Conservation (phyloP, 2,113 vertebrate genomes). For the Arizona elegans region DNA sequence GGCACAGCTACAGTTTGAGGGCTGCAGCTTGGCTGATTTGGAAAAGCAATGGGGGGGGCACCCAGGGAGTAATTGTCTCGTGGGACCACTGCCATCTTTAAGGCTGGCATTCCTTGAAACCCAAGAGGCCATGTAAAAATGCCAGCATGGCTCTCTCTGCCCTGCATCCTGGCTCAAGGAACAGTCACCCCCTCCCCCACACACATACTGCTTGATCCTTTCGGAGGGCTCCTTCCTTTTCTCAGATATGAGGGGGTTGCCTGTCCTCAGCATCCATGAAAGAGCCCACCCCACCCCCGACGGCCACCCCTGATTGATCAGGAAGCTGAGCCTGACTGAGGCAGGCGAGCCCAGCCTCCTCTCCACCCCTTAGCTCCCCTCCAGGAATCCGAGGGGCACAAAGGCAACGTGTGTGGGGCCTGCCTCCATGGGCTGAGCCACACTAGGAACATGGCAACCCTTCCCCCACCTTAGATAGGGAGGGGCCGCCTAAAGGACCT, state of each 20-base stretch:
- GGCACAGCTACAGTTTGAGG: not conserved
- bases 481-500: not conserved
- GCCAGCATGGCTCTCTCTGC: not conserved
- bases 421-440: not conserved
- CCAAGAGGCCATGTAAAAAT: not conserved
- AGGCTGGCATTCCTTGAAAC: not conserved
- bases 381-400: not conserved
- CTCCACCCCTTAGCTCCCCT: not conserved
- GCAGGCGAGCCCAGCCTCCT: not conserved
- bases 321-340: not conserved
- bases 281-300: rapidly evolving
- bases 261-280: not conserved
- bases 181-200: not conserved
- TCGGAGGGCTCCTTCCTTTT: not conserved
- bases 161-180: not conserved
- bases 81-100: not conserved
- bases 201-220: not conserved
- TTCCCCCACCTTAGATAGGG: not conserved
- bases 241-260: not conserved
- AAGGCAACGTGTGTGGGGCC: not conserved
- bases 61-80: not conserved
- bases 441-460: not conserved
- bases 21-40: not conserved
- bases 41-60: not conserved
- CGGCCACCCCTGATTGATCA: too few relatives aligned